These are phyloP conservation scores for Copidosoma floridanum DNA, from an alignment of 1,140 invertebrate species.

Conservation along the genomic window DNA sequence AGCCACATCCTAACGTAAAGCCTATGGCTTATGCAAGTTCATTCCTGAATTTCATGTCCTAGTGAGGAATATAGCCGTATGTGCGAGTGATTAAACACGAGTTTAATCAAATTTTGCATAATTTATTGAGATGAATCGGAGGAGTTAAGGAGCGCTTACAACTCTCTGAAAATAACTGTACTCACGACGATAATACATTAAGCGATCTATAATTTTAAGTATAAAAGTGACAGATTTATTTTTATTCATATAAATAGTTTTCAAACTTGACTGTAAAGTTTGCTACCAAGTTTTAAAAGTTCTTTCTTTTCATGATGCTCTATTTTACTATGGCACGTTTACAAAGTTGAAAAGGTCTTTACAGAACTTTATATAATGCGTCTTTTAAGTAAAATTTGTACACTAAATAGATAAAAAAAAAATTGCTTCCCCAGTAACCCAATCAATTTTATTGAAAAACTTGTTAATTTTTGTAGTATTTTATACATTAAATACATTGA, in stretches of 20 bases:
- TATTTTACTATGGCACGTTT: too few relatives aligned
- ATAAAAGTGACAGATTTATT: slow-evolving; percentile 34
- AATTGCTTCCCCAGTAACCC: neutral
- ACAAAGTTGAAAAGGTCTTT: too few relatives aligned
- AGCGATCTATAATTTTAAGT: slow-evolving; percentile 34
- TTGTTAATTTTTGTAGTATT: slow-evolving; percentile 25
- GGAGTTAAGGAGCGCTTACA: slow-evolving; percentile 34
- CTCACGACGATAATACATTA: slow-evolving; percentile 33
- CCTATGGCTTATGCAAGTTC: slow-evolving; percentile 93
- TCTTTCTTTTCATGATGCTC: neutral
- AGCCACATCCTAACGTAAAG: slow-evolving; percentile 95
- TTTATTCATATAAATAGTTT: slow-evolving; percentile 11
- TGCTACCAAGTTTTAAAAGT: neutral
- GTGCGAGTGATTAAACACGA: slow-evolving; percentile 41
- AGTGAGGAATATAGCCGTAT: slow-evolving; percentile 43
- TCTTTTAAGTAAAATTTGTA: too few relatives aligned
- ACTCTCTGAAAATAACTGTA: slow-evolving; percentile 39
- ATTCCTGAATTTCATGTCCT: slow-evolving; percentile 65
- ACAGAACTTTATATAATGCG: too few relatives aligned
- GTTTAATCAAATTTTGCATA: slow-evolving; percentile 47
- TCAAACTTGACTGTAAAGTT: neutral
- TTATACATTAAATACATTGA: too few relatives aligned
- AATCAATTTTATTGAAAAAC: slow-evolving; percentile 9
- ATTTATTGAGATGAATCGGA: slow-evolving; percentile 45
- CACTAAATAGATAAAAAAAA: too few relatives aligned